A percentile compares a stretch with the other conserved stretches of the same genome.
phyloP scores from a whole-genome alignment of 2,888 invertebrate species.

The Zaprionus bogoriensis region DNA sequence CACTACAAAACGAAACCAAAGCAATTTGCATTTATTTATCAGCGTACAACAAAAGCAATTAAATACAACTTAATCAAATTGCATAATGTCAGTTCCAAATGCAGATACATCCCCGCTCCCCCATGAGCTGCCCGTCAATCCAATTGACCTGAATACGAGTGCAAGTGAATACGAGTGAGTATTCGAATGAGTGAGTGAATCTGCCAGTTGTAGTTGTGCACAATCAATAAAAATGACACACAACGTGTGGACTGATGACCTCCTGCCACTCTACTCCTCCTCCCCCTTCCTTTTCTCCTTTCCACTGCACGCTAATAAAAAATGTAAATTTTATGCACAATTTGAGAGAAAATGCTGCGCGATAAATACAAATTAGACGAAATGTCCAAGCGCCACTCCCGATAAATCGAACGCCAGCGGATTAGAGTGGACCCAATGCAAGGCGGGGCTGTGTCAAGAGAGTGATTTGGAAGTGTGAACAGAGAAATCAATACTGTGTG shows the following conservation, averaged over 20 bases:
- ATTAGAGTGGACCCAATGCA: conserved; percentile 44
- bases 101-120: conserved; percentile 19
- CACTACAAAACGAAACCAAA: conserved; percentile 38
- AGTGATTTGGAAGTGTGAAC: neutral
- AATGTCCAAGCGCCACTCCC: conserved; percentile 33
- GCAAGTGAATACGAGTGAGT: conserved; percentile 11
- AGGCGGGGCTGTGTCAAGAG: too few relatives aligned
- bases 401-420: neutral
- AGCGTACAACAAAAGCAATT: conserved; percentile 65
- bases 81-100: conserved; percentile 66
- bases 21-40: conserved; percentile 63
- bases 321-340: conserved; percentile 73
- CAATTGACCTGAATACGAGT: conserved; percentile 62
- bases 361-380: conserved; percentile 78
- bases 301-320: conserved; percentile 55
- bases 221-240: conserved; percentile 59
- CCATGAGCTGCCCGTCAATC: conserved; percentile 13
- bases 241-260: conserved; percentile 25
- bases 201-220: conserved; percentile 31
- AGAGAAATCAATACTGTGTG: conserved; percentile 7
- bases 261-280: neutral
- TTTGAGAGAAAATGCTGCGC: conserved; percentile 54
- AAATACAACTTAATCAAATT: conserved; percentile 72
- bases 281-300: neutral
- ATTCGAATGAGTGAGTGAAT: conserved; percentile 2